phyloP scores from a whole-genome alignment of 2,888 invertebrate species.

The Archaeoteleia sp. region DNA sequence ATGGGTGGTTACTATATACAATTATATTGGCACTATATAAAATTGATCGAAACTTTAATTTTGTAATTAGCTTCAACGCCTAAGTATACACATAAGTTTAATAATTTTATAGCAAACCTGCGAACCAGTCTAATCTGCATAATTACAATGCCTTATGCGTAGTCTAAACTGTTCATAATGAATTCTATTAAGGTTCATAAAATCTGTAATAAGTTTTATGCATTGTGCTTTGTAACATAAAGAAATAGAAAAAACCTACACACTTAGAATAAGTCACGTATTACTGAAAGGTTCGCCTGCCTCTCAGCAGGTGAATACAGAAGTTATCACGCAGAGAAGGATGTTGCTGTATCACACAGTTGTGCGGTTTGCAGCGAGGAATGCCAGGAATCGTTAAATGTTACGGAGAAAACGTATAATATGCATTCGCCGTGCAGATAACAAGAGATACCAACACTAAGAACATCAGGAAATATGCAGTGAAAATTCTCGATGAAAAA shows the following conservation, averaged over 20 bases:
- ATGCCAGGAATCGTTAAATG: constrained; percentile 1
- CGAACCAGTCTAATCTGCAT: too few species aligned
- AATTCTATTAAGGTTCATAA: not conserved
- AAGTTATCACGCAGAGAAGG: constrained; percentile 8
- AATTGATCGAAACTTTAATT: too few species aligned
- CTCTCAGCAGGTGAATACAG: constrained; percentile 6
- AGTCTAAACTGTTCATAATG: too few species aligned
- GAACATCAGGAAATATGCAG: constrained; percentile 2
- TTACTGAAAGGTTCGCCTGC: not conserved
- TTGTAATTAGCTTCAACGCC: too few species aligned
- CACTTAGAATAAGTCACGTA: not conserved
- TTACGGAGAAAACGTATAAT: constrained; percentile 2
- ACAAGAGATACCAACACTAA: not conserved
- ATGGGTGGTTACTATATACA: too few species aligned
- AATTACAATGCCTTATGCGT: too few species aligned
- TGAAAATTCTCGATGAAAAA: constrained; percentile 2
- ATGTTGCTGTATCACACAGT: not conserved
- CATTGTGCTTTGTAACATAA: not conserved
- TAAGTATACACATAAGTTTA: too few species aligned
- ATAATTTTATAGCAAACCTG: too few species aligned
- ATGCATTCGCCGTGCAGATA: too few species aligned
- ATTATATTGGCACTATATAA: too few species aligned
- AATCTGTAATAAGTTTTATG: not conserved
- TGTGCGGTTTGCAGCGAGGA: not conserved
- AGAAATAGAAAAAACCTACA: not conserved